Evolutionary conservation across 2,797 vertebrate genomes (phyloP).

Genomic region (Ibycter americanus): DNA sequence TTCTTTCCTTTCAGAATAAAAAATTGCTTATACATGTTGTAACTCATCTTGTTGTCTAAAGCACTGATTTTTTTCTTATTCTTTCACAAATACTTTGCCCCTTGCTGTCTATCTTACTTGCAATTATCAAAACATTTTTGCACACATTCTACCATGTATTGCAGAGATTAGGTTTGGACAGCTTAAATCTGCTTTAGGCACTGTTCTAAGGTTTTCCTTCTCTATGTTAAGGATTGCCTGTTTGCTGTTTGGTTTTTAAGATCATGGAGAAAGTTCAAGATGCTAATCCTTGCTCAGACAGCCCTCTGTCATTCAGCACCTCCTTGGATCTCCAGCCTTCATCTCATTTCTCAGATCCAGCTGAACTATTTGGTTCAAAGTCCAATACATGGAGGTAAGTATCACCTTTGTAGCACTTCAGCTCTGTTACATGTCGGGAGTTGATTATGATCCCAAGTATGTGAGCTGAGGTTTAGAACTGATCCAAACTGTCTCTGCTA

Average conservation of each 20-base stretch:
- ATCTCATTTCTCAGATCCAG: neutral
- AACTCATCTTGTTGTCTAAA: neutral
- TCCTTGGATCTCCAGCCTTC: neutral
- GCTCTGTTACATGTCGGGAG: neutral
- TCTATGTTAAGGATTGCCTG: neutral
- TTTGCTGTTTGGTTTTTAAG: neutral
- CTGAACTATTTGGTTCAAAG: neutral
- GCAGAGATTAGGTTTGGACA: rapidly evolving
- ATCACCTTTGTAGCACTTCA: neutral
- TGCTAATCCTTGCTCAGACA: neutral
- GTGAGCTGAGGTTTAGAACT: neutral
- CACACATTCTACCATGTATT: neutral
- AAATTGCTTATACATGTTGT: neutral
- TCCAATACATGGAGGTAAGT: neutral
- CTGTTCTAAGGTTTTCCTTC: neutral
- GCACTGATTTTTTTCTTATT: neutral
- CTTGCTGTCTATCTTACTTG: neutral
- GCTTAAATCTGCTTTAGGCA: neutral
- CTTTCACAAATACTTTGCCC: neutral
- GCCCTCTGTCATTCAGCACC: neutral
- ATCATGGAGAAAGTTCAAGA: neutral
- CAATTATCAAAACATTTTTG: neutral
- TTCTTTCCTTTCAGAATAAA: neutral
- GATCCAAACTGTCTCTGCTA: neutral
- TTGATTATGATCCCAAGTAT: neutral